Conservation (phyloP, 2,113 vertebrate species). For the Oryzias melastigma region DNA sequence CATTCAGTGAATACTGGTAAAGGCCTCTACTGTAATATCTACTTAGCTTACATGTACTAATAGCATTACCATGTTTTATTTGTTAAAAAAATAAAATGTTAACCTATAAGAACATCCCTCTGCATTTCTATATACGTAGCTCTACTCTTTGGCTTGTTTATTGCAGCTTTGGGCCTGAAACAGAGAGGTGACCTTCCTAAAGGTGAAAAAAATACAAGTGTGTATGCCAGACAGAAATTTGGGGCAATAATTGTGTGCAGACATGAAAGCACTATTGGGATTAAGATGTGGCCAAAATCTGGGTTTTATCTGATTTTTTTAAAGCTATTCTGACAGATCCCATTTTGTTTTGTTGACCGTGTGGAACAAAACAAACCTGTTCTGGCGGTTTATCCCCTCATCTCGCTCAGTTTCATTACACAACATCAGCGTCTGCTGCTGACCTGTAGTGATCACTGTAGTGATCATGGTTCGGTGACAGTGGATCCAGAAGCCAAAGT, state of each 20-base stretch:
- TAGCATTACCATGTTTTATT: no score
- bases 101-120: background rate
- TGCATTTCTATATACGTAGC: background rate
- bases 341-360: background rate
- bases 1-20: no score
- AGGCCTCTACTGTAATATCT: background rate
- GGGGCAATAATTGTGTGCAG: no score
- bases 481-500: constrained; percentile 8
- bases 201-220: constrained; percentile 40
- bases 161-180: background rate
- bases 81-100: background rate
- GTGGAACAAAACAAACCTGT: background rate
- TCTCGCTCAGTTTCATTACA: background rate
- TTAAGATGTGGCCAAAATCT: background rate
- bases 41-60: no score
- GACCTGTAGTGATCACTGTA: constrained; percentile 5
- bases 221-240: background rate
- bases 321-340: background rate
- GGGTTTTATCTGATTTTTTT: background rate
- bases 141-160: constrained; percentile 7
- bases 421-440: background rate
- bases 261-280: background rate
- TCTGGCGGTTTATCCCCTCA: background rate
- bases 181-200: constrained; percentile 54
- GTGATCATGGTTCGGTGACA: constrained; percentile 5